These are phyloP conservation scores for Aphidius ervi DNA, from an alignment of 1,140 invertebrate species.

Conservation along the genomic window DNA sequence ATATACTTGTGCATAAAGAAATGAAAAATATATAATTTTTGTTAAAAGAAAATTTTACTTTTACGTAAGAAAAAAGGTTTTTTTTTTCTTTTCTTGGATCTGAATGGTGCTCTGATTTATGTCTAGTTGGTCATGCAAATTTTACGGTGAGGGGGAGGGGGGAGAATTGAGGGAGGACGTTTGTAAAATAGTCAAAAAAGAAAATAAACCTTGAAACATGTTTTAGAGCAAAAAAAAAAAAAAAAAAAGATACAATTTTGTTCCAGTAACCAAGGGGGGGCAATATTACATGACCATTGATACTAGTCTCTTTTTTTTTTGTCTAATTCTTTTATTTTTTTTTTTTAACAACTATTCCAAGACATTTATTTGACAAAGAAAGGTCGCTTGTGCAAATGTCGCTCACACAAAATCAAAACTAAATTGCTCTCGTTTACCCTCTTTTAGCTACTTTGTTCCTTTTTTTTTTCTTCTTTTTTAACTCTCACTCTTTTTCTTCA, in stretches of 20 bases:
- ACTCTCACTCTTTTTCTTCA: not conserved
- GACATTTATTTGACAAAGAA: slow-evolving; percentile 4
- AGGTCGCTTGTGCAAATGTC: slow-evolving; percentile 30
- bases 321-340: slow-evolving; percentile 1
- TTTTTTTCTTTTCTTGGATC: not conserved
- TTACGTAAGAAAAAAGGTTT: not conserved
- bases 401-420: slow-evolving; percentile 18
- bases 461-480: not conserved
- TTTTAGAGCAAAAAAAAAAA: slow-evolving; percentile 21
- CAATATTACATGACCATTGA: not conserved
- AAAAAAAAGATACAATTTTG: not conserved
- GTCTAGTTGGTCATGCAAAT: slow-evolving; percentile 36
- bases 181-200: too few relatives aligned
- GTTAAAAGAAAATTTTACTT: too few relatives aligned
- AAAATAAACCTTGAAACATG: slow-evolving; percentile 24
- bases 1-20: too few relatives aligned
- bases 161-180: slow-evolving; percentile 11
- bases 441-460: slow-evolving; percentile 14
- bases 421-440: slow-evolving; percentile 41
- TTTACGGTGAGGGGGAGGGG: slow-evolving; percentile 27
- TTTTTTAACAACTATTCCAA: not conserved
- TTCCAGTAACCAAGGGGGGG: too few relatives aligned
- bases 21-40: too few relatives aligned
- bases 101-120: slow-evolving; percentile 40
- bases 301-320: not conserved